Percentiles rank a stretch among this genome's conserved stretches.
Conservation (phyloP, 1,140 invertebrate genomes). For the Globodera rostochiensis region DNA sequence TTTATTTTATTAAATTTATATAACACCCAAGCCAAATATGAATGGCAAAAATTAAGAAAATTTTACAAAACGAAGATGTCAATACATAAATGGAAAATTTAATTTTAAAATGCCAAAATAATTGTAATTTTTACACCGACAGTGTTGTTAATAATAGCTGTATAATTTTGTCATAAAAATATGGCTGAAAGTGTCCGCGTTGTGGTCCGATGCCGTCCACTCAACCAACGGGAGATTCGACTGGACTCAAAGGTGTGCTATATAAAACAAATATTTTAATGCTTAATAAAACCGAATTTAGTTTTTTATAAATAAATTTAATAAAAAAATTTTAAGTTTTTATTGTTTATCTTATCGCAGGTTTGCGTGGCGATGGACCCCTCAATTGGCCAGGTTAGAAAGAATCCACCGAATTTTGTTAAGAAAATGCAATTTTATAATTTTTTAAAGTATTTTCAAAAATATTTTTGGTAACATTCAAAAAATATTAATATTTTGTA, state of each 20-base stretch:
- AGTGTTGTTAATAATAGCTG: not conserved
- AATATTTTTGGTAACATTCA: not conserved
- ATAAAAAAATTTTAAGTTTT: too few relatives aligned
- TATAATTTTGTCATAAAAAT: not conserved
- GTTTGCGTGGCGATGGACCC: conserved; percentile 76
- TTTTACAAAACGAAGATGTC: too few relatives aligned
- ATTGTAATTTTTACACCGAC: too few relatives aligned
- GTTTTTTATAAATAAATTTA: too few relatives aligned
- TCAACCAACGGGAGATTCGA: conserved; percentile 77
- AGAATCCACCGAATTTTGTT: not conserved
- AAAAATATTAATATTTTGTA: too few relatives aligned
- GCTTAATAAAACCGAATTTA: too few relatives aligned
- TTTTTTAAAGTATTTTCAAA: not conserved
- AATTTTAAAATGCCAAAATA: too few relatives aligned
- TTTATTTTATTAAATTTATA: too few relatives aligned
- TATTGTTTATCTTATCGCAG: conserved; percentile 67
- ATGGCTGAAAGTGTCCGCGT: conserved; percentile 82
- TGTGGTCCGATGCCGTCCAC: conserved; percentile 85
- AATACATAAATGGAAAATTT: too few relatives aligned
- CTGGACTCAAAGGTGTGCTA: conserved; percentile 74
- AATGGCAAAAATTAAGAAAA: too few relatives aligned
- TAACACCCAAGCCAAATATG: too few relatives aligned
- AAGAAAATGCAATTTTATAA: not conserved
- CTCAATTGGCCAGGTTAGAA: conserved; percentile 65
- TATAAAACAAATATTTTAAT: conserved; percentile 11